Evolutionary conservation across 2,113 vertebrate genomes (phyloP).

Genomic region (Hiodon alosoides): DNA sequence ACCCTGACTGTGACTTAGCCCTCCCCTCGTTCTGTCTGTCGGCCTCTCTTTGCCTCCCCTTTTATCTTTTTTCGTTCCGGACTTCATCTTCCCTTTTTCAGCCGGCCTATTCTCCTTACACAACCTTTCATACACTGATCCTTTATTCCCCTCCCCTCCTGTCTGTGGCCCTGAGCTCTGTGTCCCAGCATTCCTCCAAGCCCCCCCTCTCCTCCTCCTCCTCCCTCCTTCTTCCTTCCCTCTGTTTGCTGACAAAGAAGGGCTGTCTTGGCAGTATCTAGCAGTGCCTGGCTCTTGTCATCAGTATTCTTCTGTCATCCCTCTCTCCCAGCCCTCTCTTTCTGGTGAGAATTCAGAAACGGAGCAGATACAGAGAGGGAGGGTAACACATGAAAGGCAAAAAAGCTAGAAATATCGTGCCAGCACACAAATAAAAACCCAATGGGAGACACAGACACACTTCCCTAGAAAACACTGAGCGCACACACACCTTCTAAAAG

Average conservation of each 20-base stretch:
- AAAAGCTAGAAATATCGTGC: slow-evolving; percentile 25
- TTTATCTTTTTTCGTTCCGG: neutral
- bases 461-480: neutral
- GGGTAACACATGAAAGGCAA: slow-evolving; percentile 37
- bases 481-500: neutral
- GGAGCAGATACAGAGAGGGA: slow-evolving; percentile 20
- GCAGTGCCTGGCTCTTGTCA: slow-evolving; percentile 40
- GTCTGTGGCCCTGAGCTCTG: neutral
- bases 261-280: slow-evolving; percentile 34
- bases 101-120: neutral
- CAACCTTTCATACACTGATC: neutral
- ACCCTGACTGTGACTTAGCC: neutral
- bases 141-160: neutral
- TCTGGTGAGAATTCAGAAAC: slow-evolving; percentile 32
- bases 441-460: neutral
- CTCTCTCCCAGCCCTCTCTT: slow-evolving; percentile 20
- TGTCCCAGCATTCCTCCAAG: neutral
- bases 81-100: neutral
- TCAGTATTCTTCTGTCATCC: slow-evolving; percentile 50
- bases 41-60: slow-evolving; percentile 17
- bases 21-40: slow-evolving; percentile 20
- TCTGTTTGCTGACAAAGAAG: slow-evolving; percentile 35
- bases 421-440: slow-evolving; percentile 10
- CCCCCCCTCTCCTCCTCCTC: neutral
- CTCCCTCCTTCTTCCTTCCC: slow-evolving; percentile 3